These are phyloP conservation scores for Chaunax sp. DNA, from an alignment of 2,797 vertebrate genomes.

Conservation along the genomic window DNA sequence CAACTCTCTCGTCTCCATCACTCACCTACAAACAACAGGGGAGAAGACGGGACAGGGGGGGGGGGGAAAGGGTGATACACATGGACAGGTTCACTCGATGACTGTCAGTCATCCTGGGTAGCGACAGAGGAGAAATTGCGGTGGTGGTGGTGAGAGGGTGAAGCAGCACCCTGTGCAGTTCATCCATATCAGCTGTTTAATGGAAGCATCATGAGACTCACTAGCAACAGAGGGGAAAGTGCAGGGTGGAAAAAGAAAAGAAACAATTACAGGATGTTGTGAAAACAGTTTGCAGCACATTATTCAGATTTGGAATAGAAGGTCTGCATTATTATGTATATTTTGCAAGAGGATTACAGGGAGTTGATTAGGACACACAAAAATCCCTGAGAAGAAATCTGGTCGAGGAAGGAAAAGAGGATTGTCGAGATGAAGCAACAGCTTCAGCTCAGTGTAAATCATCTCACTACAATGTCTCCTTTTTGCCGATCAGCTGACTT, in stretches of 20 bases:
- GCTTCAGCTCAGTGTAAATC: conserved; percentile 26
- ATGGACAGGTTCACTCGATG: conserved; percentile 60
- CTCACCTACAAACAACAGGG: conserved; percentile 74
- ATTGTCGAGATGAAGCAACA: conserved; percentile 66
- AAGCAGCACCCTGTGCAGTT: conserved; percentile 24
- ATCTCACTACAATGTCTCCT: not conserved
- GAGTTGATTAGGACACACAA: conserved; percentile 56
- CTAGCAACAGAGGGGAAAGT: conserved; percentile 14
- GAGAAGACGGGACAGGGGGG: conserved; percentile 4
- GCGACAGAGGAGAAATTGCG: conserved; percentile 26
- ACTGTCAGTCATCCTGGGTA: conserved; percentile 51
- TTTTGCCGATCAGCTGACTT: not conserved
- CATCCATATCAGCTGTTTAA: conserved; percentile 42
- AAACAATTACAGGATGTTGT: conserved; percentile 7
- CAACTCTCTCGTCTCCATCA: conserved; percentile 87
- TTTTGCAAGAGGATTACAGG: conserved; percentile 66
- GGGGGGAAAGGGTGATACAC: conserved; percentile 33
- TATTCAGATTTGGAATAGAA: conserved; percentile 28
- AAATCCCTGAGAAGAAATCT: conserved; percentile 58
- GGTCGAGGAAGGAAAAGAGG: conserved; percentile 63
- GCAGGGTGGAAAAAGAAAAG: conserved; percentile 19
- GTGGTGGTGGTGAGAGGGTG: conserved; percentile 20
- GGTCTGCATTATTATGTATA: conserved; percentile 51
- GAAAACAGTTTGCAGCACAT: conserved; percentile 34
- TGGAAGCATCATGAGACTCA: conserved; percentile 44